These are phyloP conservation scores for Gobius niger DNA, from an alignment of 2,113 vertebrate genomes.

Conservation along the genomic window DNA sequence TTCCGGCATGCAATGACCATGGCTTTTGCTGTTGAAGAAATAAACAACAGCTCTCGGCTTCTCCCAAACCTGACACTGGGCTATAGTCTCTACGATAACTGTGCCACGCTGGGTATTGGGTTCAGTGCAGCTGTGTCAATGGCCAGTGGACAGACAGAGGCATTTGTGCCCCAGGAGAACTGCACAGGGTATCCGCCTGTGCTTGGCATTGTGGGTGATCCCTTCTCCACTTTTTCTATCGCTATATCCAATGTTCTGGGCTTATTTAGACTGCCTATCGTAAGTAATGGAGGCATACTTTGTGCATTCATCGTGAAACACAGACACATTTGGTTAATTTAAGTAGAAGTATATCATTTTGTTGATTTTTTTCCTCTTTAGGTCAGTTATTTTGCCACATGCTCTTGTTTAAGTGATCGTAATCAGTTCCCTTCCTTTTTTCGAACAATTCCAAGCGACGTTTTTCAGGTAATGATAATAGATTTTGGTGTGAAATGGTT, in stretches of 20 bases:
- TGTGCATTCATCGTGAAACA: background rate
- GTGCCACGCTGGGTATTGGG: conserved; percentile 54
- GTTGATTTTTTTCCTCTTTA: background rate
- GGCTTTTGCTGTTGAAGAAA: conserved; percentile 69
- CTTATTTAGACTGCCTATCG: conserved; percentile 64
- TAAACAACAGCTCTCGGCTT: conserved; percentile 59
- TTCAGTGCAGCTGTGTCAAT: conserved; percentile 56
- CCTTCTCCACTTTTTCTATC: conserved; percentile 63
- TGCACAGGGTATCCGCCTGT: conserved; percentile 59
- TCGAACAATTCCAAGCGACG: conserved; percentile 44
- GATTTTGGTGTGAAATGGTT: background rate
- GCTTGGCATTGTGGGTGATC: conserved; percentile 66
- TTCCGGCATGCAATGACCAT: conserved; percentile 66
- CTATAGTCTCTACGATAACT: conserved; percentile 68
- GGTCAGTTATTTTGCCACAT: conserved; percentile 50
- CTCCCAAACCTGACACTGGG: conserved; percentile 65
- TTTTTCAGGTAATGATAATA: conserved; percentile 31
- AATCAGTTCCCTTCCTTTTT: conserved; percentile 41
- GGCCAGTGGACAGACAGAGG: conserved; percentile 48
- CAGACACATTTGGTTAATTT: background rate
- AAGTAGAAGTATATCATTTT: background rate
- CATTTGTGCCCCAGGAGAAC: conserved; percentile 18
- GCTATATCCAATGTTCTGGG: conserved; percentile 65
- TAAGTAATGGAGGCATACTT: conserved; percentile 27
- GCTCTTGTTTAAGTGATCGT: conserved; percentile 40